Evolutionary conservation across 2,888 invertebrate genomes (phyloP).

Genomic region (Aplocera efformata): DNA sequence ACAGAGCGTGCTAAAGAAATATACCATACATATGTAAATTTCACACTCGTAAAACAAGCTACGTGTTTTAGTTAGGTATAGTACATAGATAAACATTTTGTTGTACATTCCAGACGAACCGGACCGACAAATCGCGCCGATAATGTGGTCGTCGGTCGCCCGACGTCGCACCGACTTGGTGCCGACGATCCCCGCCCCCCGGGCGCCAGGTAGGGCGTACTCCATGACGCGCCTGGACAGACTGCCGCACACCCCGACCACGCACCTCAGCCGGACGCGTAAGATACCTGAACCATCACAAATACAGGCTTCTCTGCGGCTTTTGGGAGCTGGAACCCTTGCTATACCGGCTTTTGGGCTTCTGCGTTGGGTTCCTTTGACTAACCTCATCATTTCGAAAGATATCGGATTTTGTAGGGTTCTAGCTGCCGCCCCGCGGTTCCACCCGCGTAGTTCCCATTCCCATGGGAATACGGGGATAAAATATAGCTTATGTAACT

Average conservation of each 20-base stretch:
- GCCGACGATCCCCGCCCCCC: constrained; percentile 89
- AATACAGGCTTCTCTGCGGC: constrained; percentile 14
- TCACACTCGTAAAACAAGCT: too few relatives aligned
- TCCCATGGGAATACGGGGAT: too few relatives aligned
- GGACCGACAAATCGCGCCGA: constrained; percentile 68
- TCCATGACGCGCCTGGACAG: constrained; percentile 95
- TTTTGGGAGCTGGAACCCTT: constrained; percentile 5
- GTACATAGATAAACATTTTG: background rate
- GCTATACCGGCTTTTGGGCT: background rate
- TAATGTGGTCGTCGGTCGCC: constrained; percentile 88
- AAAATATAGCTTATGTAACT: too few relatives aligned
- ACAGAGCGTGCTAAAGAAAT: background rate
- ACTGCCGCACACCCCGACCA: constrained; percentile 56
- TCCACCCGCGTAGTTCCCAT: too few relatives aligned
- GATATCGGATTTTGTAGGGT: too few relatives aligned
- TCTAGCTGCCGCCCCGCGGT: too few relatives aligned
- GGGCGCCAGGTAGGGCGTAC: constrained; percentile 87
- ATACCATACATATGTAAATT: too few relatives aligned
- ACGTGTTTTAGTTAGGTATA: background rate
- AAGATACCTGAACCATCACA: constrained; percentile 35
- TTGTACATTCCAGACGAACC: constrained; percentile 50
- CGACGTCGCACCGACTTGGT: constrained; percentile 94
- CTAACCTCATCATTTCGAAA: too few relatives aligned
- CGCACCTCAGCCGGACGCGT: constrained; percentile 67
- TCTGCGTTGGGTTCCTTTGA: too few relatives aligned